Base-by-base conservation (phyloP, 2,113 vertebrate species). In the Semnopithecus entellus region DNA sequence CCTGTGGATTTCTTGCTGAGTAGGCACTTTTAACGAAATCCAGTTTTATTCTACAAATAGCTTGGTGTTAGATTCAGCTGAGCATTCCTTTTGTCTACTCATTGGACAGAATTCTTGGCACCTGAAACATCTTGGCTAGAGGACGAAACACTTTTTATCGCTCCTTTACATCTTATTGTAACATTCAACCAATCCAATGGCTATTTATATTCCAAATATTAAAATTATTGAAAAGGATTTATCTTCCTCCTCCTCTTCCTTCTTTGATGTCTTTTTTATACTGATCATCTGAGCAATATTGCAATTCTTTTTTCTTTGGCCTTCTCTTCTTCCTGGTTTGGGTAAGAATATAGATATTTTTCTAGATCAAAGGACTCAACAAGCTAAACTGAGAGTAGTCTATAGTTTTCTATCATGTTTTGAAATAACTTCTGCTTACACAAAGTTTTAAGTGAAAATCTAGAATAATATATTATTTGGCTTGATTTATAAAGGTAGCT, bases 61-160 rank as follows among this genome's bases (percentile, higher is more conserved):
- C 18, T 92, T 59, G n/a, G 43, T 8, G 43, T 57, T 52, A n/a
- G 45, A 91, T 45, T 92, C 43, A 32, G 45, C 10, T 81, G 38
- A 4, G 20, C 10, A 10, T 73, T 72, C 43, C 61, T 82, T 78
- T 18, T 83, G 9, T 80, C 17, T 52, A n/a, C 30, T 91, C 25
- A 64, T 35, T 75, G 66, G 43, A 35, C 25, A 94, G 86, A 90
- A 85, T 81, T 96, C 82, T 94, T 96, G 86, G 64, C 66, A 88
- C 10, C n/a, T 86, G 30, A 68, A 70, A 75, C 38, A 79, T 43
- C 59, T 82, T 90, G 50, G 66, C 30, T 16, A 23, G n/a, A 61
- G 14, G 68, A 48, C 55, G 50, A 81, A 90, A 64, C 35, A 48
- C 45, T 64, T 57, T 73, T 59, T 50, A 93, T 80, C 14, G 68